Evolutionary conservation across 2,888 invertebrate species (phyloP), one percentile per base, ranked within the genome.

Genomic region (Thereva nobilitata): DNA sequence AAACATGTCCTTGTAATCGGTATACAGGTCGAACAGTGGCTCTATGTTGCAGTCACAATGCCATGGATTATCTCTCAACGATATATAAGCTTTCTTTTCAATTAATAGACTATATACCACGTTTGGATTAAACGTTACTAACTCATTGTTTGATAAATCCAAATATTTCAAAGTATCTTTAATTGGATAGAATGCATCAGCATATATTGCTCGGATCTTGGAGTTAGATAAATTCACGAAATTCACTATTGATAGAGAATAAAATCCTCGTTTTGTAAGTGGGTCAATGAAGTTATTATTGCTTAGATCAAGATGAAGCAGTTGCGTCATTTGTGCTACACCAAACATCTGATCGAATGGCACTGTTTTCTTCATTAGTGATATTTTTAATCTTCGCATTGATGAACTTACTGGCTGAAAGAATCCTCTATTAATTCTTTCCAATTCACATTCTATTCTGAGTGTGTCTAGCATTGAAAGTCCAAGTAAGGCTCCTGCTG

Each of bases 381-480:
- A 74, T 1, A 79, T 49, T n/a, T 68, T 70, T 3, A 79, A 65
- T 10, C 72, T 72, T 1, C 68, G 68, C 1, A 79, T 68, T 0
- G 76, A 76, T 1, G 71, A 64, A 64, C 78, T 77, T 0, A 79
- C 73, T 0, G 79, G 77, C 50, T 78, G 79, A 49, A 79, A 71
- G 40, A 79, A 75, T 3, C 73, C 71, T 34, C 75, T 59, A 50
- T 73, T 71, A 2, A 77, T 66, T 0, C 56, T 49, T 0, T 67
- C 59, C 5, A 78, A 47, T 3, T 59, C 67, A 1, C 73, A 72
- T 3, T 69, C 70, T 6, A 79, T 74, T 4, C 72, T 72, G 7
- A 79, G 70, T 45, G 73, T 74, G 10, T 67, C 70, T 1, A 79
- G 66, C 0, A 72, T 70, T 3, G 74, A 71, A 0, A 79, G 70